Evolutionary conservation across 2,888 invertebrate species (phyloP).

Genomic region (Metopia argyrocephala): DNA sequence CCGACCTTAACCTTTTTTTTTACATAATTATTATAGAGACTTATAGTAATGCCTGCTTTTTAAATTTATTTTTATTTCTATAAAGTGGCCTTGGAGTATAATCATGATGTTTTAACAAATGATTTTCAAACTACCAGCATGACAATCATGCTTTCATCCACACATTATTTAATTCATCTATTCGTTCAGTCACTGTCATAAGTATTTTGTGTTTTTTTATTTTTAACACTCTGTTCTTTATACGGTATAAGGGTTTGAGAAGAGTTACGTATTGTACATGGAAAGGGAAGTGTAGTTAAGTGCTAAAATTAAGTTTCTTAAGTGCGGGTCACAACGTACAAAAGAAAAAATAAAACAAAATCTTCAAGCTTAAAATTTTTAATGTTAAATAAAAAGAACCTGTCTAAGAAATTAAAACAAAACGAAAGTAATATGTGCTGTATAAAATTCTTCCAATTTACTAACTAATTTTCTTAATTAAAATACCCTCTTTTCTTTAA

Average conservation of each 20-base stretch:
- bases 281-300: neutral
- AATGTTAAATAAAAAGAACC: too few relatives aligned
- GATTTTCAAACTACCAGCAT: neutral
- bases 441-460: too few relatives aligned
- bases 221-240: too few relatives aligned
- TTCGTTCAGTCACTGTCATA: neutral
- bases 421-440: too few relatives aligned
- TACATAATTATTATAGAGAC: neutral
- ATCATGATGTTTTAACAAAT: conserved; percentile 3
- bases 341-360: conserved; percentile 1
- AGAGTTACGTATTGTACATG: too few relatives aligned
- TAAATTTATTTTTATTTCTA: neutral
- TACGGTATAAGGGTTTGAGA: too few relatives aligned
- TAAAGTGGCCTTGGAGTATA: conserved; percentile 34
- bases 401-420: too few relatives aligned
- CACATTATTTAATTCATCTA: neutral
- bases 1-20: too few relatives aligned
- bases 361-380: too few relatives aligned
- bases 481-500: neutral
- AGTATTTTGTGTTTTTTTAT: too few relatives aligned
- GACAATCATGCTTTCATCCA: neutral
- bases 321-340: conserved; percentile 37
- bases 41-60: neutral
- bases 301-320: too few relatives aligned
- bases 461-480: too few relatives aligned